Evolutionary conservation across 1,140 invertebrate species (phyloP), one percentile per base, ranked within the genome.

Genomic region (Tetranychus cinnabarinus): DNA sequence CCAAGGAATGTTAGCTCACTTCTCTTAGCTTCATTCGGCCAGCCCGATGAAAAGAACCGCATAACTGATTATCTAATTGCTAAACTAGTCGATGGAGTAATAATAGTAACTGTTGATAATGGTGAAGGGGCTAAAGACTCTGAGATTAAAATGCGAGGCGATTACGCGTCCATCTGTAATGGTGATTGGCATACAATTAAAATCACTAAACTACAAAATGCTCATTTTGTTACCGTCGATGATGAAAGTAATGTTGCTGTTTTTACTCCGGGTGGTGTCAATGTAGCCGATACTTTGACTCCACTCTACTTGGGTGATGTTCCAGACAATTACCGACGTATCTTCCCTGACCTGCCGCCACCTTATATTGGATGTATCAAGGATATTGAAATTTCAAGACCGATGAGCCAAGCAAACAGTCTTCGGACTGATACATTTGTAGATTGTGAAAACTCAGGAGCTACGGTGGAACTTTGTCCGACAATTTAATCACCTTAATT

Each of bases 101-200:
- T 93, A 0, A 79, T 80, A 59, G 83, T 92, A 50, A 81, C 79
- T 3, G 83, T 92, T 0, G 86, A 91, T 62, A 89, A 89, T 69
- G 85, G 86, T 23, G 80, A 78, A 60, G 88, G 86, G 6, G 78
- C 80, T 0, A 83, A 90, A 63, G 78, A 79, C 2, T 80, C 87
- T 1, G 79, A 75, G 1, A 90, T 82, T 69, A 79, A 76, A 33
- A 79, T 86, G 4, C 74, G 77, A 31, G 74, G 78, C n/a, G 77
- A 81, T 39, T 80, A 82, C 69, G 23, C 23, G 23, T 78, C 79
- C 37, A 77, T 89, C 36, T 97, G 92, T 70, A 88, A 97, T 75
- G 91, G 92, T 42, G 76, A 87, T 37, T 97, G 91, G 89, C 91
- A 96, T 69, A 82, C 75, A 15, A 84, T 95, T 67, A 76, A 82